A percentile compares a stretch with the other conserved stretches of the same genome.
phyloP scores from a whole-genome alignment of 2,888 invertebrate species.

The Lepidochitona cinerea region DNA sequence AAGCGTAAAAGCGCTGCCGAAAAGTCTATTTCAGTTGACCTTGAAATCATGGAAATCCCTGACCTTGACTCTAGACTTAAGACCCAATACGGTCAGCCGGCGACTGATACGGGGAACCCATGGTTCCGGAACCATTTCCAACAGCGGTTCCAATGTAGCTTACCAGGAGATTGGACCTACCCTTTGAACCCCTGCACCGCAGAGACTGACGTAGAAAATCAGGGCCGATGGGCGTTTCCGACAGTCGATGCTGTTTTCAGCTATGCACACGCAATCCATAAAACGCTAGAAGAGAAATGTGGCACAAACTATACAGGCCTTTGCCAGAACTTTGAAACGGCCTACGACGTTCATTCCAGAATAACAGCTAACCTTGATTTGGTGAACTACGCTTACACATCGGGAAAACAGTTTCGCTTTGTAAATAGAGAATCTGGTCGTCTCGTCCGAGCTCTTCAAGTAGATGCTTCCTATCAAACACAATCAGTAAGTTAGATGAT shows the following conservation, averaged over 20 bases:
- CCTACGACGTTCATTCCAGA: slow-evolving; percentile 30
- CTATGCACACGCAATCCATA: slow-evolving; percentile 65
- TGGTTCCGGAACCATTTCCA: slow-evolving; percentile 62
- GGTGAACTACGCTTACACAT: slow-evolving; percentile 44
- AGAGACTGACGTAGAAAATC: slow-evolving; percentile 20
- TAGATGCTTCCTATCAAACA: too few species aligned
- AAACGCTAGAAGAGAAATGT: slow-evolving; percentile 58
- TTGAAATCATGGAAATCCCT: not conserved
- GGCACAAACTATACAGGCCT: slow-evolving; percentile 44
- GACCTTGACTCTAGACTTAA: not conserved
- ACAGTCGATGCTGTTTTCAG: slow-evolving; percentile 71
- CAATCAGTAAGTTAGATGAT: too few species aligned
- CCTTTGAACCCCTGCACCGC: not conserved
- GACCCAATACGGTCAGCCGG: not conserved
- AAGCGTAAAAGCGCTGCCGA: not conserved
- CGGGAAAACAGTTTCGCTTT: not conserved
- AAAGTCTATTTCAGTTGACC: not conserved
- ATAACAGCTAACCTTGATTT: slow-evolving; percentile 50
- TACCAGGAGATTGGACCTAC: slow-evolving; percentile 28
- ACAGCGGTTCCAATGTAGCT: slow-evolving; percentile 41
- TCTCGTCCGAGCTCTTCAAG: not conserved
- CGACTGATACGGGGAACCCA: slow-evolving; percentile 39
- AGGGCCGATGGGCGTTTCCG: slow-evolving; percentile 60
- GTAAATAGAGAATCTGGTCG: not conserved
- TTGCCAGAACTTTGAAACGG: slow-evolving; percentile 26